These are phyloP conservation scores for Mandrillus leucophaeus DNA, from an alignment of 2,113 vertebrate species.

Conservation along the genomic window DNA sequence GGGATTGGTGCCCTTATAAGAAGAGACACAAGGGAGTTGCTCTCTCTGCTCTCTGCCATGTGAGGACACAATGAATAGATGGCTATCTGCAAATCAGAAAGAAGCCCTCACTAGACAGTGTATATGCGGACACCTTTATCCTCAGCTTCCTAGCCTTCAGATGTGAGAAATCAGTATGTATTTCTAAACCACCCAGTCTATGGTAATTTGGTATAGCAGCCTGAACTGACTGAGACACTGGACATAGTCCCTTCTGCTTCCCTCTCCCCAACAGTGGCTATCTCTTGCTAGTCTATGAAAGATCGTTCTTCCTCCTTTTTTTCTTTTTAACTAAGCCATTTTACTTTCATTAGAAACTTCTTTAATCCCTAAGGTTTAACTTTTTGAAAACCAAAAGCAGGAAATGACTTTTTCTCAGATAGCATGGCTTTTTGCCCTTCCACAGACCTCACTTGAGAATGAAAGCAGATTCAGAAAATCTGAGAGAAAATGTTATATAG, in stretches of 20 bases:
- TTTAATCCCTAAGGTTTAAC: background rate
- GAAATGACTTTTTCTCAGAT: background rate
- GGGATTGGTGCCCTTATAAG: background rate
- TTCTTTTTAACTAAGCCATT: background rate
- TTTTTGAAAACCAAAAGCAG: background rate
- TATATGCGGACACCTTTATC: background rate
- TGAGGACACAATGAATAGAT: background rate
- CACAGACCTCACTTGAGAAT: background rate
- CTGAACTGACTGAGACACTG: background rate
- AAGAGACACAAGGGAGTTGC: too few relatives aligned
- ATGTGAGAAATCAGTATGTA: background rate
- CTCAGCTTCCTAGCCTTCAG: too few relatives aligned
- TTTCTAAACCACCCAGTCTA: background rate
- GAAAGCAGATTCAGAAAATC: background rate
- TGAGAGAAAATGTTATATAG: background rate
- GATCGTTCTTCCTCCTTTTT: background rate
- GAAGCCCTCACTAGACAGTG: background rate
- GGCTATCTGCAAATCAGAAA: background rate
- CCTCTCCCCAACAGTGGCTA: background rate
- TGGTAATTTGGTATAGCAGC: background rate
- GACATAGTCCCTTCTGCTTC: background rate
- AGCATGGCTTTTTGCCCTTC: background rate
- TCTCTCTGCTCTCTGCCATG: background rate
- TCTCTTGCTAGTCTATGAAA: background rate
- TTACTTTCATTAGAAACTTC: background rate